phyloP scores from a whole-genome alignment of 1,140 invertebrate genomes.

The Paramacrobiotus metropolitanus region DNA sequence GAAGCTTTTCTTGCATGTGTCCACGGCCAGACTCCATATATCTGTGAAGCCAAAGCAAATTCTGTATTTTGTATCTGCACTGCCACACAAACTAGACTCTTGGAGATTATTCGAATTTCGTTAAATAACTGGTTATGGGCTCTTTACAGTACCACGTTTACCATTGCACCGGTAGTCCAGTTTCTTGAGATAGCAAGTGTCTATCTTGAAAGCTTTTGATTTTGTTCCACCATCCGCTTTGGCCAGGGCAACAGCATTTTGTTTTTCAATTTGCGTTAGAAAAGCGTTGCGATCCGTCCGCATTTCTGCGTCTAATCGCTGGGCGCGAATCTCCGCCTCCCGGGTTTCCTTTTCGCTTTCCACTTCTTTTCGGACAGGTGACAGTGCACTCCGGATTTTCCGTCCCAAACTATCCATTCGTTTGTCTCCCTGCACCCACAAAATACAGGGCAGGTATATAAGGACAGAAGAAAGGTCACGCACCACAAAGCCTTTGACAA shows the following conservation, averaged over 20 bases:
- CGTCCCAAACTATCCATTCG: neutral
- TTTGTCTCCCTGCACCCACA: neutral
- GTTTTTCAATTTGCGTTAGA: constrained; percentile 5
- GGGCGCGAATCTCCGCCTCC: constrained; percentile 7
- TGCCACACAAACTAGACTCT: too few relatives aligned
- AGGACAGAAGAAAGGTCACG: neutral
- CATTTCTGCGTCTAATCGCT: constrained; percentile 7
- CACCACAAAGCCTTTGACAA: constrained; percentile 14
- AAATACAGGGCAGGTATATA: too few relatives aligned
- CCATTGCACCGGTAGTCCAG: constrained; percentile 18
- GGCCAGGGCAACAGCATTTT: neutral
- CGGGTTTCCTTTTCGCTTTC: constrained; percentile 5
- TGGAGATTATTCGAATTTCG: too few relatives aligned
- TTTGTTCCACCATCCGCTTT: constrained; percentile 1
- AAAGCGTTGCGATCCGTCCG: neutral
- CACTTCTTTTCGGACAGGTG: neutral
- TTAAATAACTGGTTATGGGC: too few relatives aligned
- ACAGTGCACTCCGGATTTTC: neutral
- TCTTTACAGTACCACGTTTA: too few relatives aligned
- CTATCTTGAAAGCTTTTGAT: constrained; percentile 1
- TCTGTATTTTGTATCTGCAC: too few relatives aligned
- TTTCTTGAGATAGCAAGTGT: constrained; percentile 13
- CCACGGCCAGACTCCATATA: neutral
- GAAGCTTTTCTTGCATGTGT: neutral
- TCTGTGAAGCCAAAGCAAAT: too few relatives aligned